Evolutionary conservation across 1,140 invertebrate genomes (phyloP).

Genomic region (Bombus breviceps): DNA sequence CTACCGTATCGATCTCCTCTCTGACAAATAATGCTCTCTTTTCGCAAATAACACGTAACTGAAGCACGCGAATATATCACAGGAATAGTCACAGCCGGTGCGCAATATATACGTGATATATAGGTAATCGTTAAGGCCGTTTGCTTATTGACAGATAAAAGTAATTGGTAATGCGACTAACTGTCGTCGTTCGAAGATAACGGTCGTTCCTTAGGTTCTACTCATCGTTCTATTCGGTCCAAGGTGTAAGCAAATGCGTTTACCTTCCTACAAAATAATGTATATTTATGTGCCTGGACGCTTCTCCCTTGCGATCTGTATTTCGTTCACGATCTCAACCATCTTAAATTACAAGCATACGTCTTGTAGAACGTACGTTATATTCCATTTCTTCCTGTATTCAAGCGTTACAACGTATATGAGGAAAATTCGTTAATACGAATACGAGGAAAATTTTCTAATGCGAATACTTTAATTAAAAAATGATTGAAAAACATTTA

Average conservation of each 20-base stretch:
- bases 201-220: conserved; percentile 7
- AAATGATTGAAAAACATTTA: too few relatives aligned
- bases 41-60: conserved; percentile 43
- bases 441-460: too few relatives aligned
- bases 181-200: conserved; percentile 39
- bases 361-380: too few relatives aligned
- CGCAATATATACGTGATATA: conserved; percentile 19
- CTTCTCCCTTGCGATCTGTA: background rate
- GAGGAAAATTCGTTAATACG: too few relatives aligned
- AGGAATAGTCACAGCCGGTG: conserved; percentile 34
- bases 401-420: too few relatives aligned
- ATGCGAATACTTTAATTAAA: too few relatives aligned
- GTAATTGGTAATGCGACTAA: conserved; percentile 53
- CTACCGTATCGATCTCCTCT: conserved; percentile 57
- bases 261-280: background rate
- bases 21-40: conserved; percentile 57
- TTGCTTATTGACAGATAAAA: conserved; percentile 60
- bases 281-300: background rate
- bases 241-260: background rate
- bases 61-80: conserved; percentile 36
- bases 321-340: background rate
- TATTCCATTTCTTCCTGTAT: too few relatives aligned
- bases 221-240: background rate
- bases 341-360: background rate
- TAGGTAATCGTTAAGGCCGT: conserved; percentile 34